These are phyloP conservation scores for Clistopyga incitator DNA, from an alignment of 2,888 invertebrate genomes.

Conservation along the genomic window DNA sequence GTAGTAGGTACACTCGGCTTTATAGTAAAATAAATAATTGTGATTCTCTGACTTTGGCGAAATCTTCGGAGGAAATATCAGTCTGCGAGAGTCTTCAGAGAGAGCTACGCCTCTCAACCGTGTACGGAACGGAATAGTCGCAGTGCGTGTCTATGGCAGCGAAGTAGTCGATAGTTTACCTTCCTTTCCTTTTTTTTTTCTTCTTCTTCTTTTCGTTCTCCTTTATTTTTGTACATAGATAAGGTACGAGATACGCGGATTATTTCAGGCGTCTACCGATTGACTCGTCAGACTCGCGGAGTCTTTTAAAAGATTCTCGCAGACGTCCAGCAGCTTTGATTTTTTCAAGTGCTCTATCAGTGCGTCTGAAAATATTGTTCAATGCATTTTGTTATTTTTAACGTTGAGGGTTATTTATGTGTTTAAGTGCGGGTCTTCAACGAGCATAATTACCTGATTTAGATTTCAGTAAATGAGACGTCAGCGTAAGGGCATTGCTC, in stretches of 20 bases:
- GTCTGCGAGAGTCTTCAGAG: slow-evolving; percentile 37
- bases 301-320: slow-evolving; percentile 58
- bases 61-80: slow-evolving; percentile 46
- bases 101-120: slow-evolving; percentile 26
- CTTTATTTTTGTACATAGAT: slow-evolving; percentile 41
- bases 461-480: slow-evolving; percentile 71
- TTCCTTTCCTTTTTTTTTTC: no score
- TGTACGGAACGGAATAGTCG: slow-evolving; percentile 20
- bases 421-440: no score
- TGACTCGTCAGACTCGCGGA: slow-evolving; percentile 23
- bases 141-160: slow-evolving; percentile 59
- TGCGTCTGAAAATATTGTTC: slow-evolving; percentile 55
- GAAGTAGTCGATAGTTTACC: slow-evolving; percentile 52
- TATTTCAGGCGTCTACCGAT: slow-evolving; percentile 51
- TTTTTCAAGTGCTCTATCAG: slow-evolving; percentile 72
- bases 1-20: slow-evolving; percentile 38
- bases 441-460: slow-evolving; percentile 79
- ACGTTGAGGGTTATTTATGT: not conserved
- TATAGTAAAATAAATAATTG: slow-evolving; percentile 67
- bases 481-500: slow-evolving; percentile 85
- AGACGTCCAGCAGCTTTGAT: slow-evolving; percentile 60
- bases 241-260: slow-evolving; percentile 40
- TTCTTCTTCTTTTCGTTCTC: slow-evolving; percentile 7
- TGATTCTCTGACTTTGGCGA: slow-evolving; percentile 58
- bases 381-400: not conserved